Evolutionary conservation across 2,888 invertebrate genomes (phyloP).

Genomic region (Spodoptera littoralis): DNA sequence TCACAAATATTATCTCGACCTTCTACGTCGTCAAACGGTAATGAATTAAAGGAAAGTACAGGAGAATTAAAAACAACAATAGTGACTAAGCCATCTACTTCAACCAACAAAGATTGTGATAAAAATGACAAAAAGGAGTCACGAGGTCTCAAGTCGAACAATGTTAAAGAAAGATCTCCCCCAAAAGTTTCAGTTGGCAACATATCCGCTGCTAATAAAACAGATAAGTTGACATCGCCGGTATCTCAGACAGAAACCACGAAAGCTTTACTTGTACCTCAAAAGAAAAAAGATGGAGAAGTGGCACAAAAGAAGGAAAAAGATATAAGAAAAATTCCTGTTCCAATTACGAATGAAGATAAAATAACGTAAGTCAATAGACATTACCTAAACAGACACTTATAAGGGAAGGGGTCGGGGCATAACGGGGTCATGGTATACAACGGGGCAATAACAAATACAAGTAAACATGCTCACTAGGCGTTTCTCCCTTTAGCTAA

Average conservation of each 20-base stretch:
- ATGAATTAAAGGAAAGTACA: conserved; percentile 8
- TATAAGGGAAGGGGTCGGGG: too few relatives aligned
- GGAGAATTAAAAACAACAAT: conserved; percentile 5
- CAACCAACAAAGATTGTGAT: conserved; percentile 13
- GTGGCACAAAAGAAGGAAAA: conserved; percentile 18
- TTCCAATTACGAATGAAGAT: conserved; percentile 37
- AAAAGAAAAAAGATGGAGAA: conserved; percentile 26
- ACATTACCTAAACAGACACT: too few relatives aligned
- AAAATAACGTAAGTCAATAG: conserved; percentile 68
- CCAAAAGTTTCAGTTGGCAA: conserved; percentile 15
- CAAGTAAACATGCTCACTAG: too few relatives aligned
- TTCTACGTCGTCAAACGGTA: conserved; percentile 48
- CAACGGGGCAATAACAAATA: too few relatives aligned
- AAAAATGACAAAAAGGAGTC: conserved; percentile 8
- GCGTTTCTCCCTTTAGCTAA: too few relatives aligned
- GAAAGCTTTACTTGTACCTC: conserved; percentile 14
- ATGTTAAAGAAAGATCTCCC: conserved; percentile 21
- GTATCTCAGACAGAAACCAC: conserved; percentile 7
- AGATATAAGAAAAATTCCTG: conserved; percentile 49
- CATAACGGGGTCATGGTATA: too few relatives aligned
- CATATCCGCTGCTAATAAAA: conserved; percentile 5
- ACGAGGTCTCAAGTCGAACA: neutral
- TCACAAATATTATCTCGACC: conserved; percentile 78
- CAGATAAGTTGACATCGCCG: conserved; percentile 11
- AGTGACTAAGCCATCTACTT: neutral